Evolutionary conservation across 2,797 vertebrate species (phyloP).

Genomic region (Gobio occitaniae): DNA sequence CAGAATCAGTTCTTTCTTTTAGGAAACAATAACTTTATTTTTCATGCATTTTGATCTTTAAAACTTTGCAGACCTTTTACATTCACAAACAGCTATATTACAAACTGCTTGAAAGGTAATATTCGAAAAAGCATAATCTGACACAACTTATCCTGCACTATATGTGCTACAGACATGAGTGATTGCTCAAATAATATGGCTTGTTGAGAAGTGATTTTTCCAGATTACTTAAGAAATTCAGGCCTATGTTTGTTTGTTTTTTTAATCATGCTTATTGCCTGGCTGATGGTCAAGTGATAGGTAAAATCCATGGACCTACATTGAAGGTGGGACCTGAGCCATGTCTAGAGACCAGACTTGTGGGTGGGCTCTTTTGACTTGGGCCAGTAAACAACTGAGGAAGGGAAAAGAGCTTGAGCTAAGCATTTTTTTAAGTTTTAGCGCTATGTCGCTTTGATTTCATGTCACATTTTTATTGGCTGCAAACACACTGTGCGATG

Average conservation of each 20-base stretch:
- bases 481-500: no score
- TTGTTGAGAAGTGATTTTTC: neutral
- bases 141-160: neutral
- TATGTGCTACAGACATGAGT: neutral
- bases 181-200: neutral
- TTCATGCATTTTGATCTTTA: no score
- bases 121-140: no score
- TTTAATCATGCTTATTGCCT: neutral
- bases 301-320: neutral
- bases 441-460: no score
- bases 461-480: no score
- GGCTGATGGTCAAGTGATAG: neutral
- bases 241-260: neutral
- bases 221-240: neutral
- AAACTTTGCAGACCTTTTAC: neutral
- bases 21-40: no score
- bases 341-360: neutral
- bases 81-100: neutral
- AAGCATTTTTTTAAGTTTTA: no score
- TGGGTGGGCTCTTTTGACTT: neutral
- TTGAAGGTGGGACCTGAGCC: no score
- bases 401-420: no score
- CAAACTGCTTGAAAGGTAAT: neutral
- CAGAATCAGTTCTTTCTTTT: no score
- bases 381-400: neutral